Evolutionary conservation across 2,797 vertebrate species (phyloP), one percentile per base, ranked within the genome.

Genomic region (Oreonectes daqikongensis): DNA sequence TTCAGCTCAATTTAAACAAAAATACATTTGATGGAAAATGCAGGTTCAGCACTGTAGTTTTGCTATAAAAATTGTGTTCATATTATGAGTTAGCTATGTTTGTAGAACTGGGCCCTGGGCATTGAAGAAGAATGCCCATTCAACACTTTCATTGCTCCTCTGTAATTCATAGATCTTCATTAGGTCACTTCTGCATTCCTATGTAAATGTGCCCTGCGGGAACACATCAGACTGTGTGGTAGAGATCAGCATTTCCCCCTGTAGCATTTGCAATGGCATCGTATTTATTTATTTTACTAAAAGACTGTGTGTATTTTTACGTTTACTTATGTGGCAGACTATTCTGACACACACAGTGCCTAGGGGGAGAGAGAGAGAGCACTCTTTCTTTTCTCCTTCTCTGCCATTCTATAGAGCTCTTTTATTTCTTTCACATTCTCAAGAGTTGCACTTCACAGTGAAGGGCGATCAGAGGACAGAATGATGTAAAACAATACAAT

Each of bases 401-500:
- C 26, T 60, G 17, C 46, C 44, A 60, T 22, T n/a, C n/a, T 69
- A 55, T 7, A 71, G 60, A 75, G 32, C 69, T 30, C 44, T 60
- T 63, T 22, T 1, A 77, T 69, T 72, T 74, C 64, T 76, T 24
- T 26, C 64, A 61, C 60, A 73, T 53, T 55, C 70, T 69, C 68
- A 38, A 69, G 22, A 77, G 75, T 48, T 73, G 60, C 63, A 65
- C 63, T 78, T 77, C 72, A 79, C 52, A 80, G 46, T 69, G 79
- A 78, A 82, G 84, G 46, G 78, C 81, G 81, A 55, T 26, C 63
- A 72, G 81, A 83, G 81, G 81, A 81, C 81, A 81, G 81, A 81
- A 74, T 83, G 79, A 83, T 85, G 84, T 83, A 81, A 85, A 81
- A 76, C 44, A 66, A 68, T 50, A 82, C 74, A 75, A 80, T 65